Base-by-base conservation (phyloP, 2,888 invertebrate genomes). In the Spisula subtruncata region DNA sequence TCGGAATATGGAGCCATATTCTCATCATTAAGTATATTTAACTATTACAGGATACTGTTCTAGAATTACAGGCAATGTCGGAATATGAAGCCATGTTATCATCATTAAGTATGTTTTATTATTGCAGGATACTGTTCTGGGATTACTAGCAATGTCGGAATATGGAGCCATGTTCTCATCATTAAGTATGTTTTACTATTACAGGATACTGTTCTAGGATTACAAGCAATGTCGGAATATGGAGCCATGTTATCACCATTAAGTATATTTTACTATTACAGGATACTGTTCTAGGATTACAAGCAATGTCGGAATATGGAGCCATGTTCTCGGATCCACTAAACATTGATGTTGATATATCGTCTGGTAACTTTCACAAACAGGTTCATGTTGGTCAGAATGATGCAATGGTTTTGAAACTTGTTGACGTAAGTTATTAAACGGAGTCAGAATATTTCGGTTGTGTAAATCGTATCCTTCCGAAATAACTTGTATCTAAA, bases 121-220 rank as follows among this genome's bases (percentile, higher is more conserved):
- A n/a, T n/a, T n/a, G n/a, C n/a, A n/a, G n/a, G n/a, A n/a, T n/a
- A n/a, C n/a, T n/a, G n/a, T n/a, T n/a, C n/a, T n/a, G n/a, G n/a
- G n/a, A n/a, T n/a, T n/a, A n/a, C n/a, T n/a, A n/a, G n/a, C n/a
- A n/a, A n/a, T n/a, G n/a, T n/a, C n/a, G n/a, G n/a, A n/a, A n/a
- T n/a, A n/a, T n/a, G n/a, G n/a, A n/a, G n/a, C n/a, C n/a, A n/a
- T n/a, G n/a, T n/a, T n/a, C n/a, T n/a, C n/a, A n/a, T n/a, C n/a
- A n/a, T n/a, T n/a, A n/a, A n/a, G 56, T 56, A 6, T 56, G 6
- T 25, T 48, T 32, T 41, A 0, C 25, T 84, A n/a, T 85, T 84
- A 10, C 79, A 92, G 91, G 91, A 91, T 35, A 91, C 92, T 0
- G 91, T 92, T 1, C 81, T 92, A n/a, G 91, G 89, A 32, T 84